A percentile compares a stretch with the other conserved stretches of the same genome.
Evolutionary conservation across 2,113 vertebrate species (phyloP).

Genomic region (Leuciscus idus): DNA sequence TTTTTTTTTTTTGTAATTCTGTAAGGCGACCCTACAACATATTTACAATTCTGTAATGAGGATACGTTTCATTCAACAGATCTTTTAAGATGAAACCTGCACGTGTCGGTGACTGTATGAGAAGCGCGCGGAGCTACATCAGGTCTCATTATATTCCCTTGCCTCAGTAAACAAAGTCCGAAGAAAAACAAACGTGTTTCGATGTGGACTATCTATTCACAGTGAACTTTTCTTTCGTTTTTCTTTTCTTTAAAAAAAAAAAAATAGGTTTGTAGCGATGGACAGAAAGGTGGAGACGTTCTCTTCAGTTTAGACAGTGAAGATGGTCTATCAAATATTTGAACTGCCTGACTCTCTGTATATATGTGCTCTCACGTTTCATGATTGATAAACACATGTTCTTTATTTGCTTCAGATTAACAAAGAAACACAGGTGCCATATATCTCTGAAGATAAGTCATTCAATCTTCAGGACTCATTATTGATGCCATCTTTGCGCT

Average conservation of each 20-base stretch:
- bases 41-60: background rate
- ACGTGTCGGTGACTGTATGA: background rate
- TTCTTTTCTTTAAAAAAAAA: too few species aligned
- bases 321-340: constrained; percentile 41
- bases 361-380: constrained; percentile 49
- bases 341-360: constrained; percentile 24
- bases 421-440: background rate
- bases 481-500: background rate
- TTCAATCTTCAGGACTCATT: background rate
- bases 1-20: background rate
- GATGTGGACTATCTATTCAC: background rate
- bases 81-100: background rate
- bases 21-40: background rate
- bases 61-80: background rate
- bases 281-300: background rate
- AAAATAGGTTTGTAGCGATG: background rate
- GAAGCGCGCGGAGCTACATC: background rate
- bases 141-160: background rate
- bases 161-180: background rate
- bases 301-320: background rate
- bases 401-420: constrained; percentile 7
- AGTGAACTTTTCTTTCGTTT: background rate
- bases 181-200: background rate
- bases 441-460: background rate
- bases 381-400: background rate